Percentiles rank a stretch among this genome's conserved stretches.
phyloP scores from a whole-genome alignment of 2,113 vertebrate genomes.

The Alaudala cheleensis region DNA sequence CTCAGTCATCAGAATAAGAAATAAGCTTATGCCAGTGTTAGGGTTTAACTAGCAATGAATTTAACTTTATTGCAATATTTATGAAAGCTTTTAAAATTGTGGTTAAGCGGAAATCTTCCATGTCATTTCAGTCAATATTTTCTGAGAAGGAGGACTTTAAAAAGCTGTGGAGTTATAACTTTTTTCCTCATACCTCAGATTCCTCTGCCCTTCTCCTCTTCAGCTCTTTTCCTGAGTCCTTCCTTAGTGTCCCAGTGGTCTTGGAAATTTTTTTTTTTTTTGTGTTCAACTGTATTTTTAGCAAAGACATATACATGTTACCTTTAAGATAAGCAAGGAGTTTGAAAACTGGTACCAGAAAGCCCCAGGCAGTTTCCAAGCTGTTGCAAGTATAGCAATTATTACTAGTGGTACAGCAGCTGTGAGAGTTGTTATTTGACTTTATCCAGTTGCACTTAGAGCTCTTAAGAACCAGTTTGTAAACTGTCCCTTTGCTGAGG shows the following conservation, averaged over 20 bases:
- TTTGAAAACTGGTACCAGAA: constrained; percentile 15
- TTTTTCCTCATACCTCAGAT: neutral
- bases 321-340: constrained; percentile 7
- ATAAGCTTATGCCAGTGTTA: constrained; percentile 56
- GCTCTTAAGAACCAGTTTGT: constrained; percentile 69
- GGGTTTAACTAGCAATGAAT: constrained; percentile 73
- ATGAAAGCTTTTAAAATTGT: constrained; percentile 72
- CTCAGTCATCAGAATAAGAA: constrained; percentile 68
- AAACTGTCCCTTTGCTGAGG: constrained; percentile 44
- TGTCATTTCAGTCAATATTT: constrained; percentile 59
- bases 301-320: neutral
- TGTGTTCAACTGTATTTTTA: neutral
- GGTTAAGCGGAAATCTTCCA: constrained; percentile 58
- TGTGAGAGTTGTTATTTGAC: constrained; percentile 68
- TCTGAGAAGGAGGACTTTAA: constrained; percentile 29
- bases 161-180: neutral
- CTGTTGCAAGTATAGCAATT: constrained; percentile 61
- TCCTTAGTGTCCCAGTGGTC: neutral
- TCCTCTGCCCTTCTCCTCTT: neutral
- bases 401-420: constrained; percentile 79
- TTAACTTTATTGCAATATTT: constrained; percentile 72
- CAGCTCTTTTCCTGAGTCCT: neutral
- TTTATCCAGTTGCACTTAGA: constrained; percentile 54
- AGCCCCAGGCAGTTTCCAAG: constrained; percentile 51
- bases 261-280: neutral